These are phyloP conservation scores for Mesembrinibis cayennensis DNA, from an alignment of 2,113 vertebrate species.

Conservation along the genomic window DNA sequence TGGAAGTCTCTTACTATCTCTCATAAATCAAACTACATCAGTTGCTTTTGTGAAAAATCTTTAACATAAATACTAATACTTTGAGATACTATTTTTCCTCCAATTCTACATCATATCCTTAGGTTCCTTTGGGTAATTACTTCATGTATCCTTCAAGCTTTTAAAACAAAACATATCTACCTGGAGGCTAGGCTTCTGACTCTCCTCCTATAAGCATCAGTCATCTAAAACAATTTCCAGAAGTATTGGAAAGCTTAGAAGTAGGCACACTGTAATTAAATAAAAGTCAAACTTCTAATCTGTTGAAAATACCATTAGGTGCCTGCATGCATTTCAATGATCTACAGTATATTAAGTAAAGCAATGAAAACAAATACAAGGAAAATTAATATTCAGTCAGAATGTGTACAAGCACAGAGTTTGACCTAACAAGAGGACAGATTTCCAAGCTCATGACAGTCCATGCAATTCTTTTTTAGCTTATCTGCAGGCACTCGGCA, in stretches of 20 bases:
- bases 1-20: background rate
- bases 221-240: background rate
- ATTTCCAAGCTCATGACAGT: background rate
- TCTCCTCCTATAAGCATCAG: background rate
- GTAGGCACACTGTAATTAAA: background rate
- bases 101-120: background rate
- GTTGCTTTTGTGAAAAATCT: slow-evolving; percentile 35
- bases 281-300: background rate
- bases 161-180: background rate
- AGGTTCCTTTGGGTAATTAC: slow-evolving; percentile 40
- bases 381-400: background rate
- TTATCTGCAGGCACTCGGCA: background rate
- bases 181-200: background rate
- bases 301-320: background rate
- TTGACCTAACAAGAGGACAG: background rate
- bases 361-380: background rate
- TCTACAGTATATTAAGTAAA: background rate
- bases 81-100: slow-evolving; percentile 7
- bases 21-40: slow-evolving; percentile 40
- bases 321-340: background rate
- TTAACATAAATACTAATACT: slow-evolving; percentile 50
- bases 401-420: background rate
- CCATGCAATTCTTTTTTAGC: background rate
- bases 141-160: slow-evolving; percentile 14
- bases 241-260: background rate